These are phyloP conservation scores for Sesamia inferens DNA, from an alignment of 2,888 invertebrate genomes.

Conservation along the genomic window DNA sequence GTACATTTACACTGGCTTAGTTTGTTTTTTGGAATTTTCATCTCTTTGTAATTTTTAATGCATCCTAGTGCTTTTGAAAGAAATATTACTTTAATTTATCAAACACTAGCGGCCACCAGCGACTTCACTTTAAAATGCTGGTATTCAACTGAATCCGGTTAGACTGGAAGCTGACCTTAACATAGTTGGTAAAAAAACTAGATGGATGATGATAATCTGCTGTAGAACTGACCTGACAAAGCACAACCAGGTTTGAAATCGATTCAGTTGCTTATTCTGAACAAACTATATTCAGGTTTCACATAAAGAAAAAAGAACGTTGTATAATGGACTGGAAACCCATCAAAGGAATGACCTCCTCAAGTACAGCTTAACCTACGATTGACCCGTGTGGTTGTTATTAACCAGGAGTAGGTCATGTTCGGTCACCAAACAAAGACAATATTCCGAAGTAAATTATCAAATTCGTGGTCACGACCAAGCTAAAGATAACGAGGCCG, in stretches of 20 bases:
- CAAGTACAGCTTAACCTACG: not conserved
- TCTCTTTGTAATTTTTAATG: not conserved
- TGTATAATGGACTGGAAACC: not conserved
- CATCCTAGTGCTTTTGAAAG: not conserved
- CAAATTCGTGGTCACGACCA: slow-evolving; percentile 5
- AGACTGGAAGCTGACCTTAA: too few species aligned
- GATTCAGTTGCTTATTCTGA: too few species aligned
- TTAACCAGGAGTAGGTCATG: not conserved
- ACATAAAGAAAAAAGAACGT: too few species aligned
- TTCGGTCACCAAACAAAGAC: not conserved
- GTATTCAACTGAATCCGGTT: too few species aligned
- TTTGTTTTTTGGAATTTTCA: not conserved
- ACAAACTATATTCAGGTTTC: too few species aligned
- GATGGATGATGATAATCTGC: too few species aligned
- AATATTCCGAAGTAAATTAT: not conserved
- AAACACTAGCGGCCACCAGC: not conserved
- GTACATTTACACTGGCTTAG: not conserved
- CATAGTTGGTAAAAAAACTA: too few species aligned
- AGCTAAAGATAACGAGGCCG: not conserved
- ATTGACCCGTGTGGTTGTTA: not conserved
- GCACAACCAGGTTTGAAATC: too few species aligned
- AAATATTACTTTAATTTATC: not conserved
- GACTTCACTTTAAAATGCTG: not conserved
- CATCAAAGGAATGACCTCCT: not conserved
- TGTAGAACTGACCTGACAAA: too few species aligned